phyloP scores from a whole-genome alignment of 2,888 invertebrate species.

The Drosophila testacea region DNA sequence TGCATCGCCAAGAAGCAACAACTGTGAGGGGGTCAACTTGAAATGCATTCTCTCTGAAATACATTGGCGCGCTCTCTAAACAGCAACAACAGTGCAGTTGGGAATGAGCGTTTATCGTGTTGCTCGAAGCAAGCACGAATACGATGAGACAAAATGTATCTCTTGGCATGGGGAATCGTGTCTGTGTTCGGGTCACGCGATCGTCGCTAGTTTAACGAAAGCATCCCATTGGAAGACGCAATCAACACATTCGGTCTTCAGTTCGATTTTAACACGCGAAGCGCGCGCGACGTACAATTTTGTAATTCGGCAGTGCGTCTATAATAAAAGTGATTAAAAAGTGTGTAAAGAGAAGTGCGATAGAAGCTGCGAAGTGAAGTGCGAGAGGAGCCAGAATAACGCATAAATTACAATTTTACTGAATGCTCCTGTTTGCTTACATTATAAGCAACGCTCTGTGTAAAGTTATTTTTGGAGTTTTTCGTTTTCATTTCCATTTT shows the following conservation, averaged over 20 bases:
- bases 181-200: slow-evolving; percentile 21
- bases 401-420: slow-evolving; percentile 47
- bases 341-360: slow-evolving; percentile 6
- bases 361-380: slow-evolving; percentile 24
- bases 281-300: slow-evolving; percentile 40
- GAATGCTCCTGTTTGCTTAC: slow-evolving; percentile 48
- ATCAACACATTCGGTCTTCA: slow-evolving; percentile 52
- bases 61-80: slow-evolving; percentile 11
- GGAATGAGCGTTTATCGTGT: slow-evolving; percentile 30
- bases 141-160: slow-evolving; percentile 3
- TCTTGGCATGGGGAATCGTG: slow-evolving; percentile 13
- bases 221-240: slow-evolving; percentile 56
- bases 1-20: slow-evolving; percentile 31
- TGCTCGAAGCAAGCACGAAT: neutral
- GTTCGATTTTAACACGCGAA: slow-evolving; percentile 64
- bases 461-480: slow-evolving; percentile 65
- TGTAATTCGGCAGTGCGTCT: neutral
- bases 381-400: slow-evolving; percentile 18
- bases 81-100: slow-evolving; percentile 13
- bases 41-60: slow-evolving; percentile 27
- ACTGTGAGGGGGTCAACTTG: slow-evolving; percentile 48
- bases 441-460: slow-evolving; percentile 27
- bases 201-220: slow-evolving; percentile 29
- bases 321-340: slow-evolving; percentile 5
- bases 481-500: slow-evolving; percentile 32